A percentile compares a stretch with the other conserved stretches of the same genome.
These are phyloP conservation scores for Bombus turneri DNA, from an alignment of 1,140 invertebrate species.

Conservation along the genomic window DNA sequence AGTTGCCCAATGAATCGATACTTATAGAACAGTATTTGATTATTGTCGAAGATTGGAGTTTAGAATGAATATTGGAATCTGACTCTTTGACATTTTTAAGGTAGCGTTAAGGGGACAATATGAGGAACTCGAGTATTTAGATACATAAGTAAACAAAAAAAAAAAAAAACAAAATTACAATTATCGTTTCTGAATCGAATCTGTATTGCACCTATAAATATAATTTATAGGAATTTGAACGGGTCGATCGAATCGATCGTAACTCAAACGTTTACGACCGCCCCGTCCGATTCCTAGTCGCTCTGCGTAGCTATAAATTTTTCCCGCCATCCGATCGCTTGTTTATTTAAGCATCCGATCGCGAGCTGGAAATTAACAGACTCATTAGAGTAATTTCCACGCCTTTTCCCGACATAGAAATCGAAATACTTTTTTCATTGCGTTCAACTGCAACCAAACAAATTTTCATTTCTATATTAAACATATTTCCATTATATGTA, in stretches of 20 bases:
- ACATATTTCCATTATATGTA: no score
- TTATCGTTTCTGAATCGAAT: conserved; percentile 39
- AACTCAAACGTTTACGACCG: conserved; percentile 51
- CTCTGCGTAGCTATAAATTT: conserved; percentile 48
- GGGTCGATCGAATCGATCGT: conserved; percentile 49
- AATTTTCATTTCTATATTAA: background rate
- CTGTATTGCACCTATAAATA: conserved; percentile 32
- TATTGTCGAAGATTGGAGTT: no score
- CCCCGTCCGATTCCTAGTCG: conserved; percentile 45
- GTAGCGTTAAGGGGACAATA: no score
- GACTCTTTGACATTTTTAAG: no score
- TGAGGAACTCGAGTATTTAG: no score
- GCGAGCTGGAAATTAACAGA: conserved; percentile 23
- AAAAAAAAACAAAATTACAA: conserved; percentile 6
- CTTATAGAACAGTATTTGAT: no score
- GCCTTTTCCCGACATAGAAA: background rate
- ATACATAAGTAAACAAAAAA: no score
- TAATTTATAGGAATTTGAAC: conserved; percentile 57
- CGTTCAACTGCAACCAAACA: background rate
- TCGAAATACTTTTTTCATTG: background rate
- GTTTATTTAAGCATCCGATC: conserved; percentile 35
- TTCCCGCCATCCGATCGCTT: conserved; percentile 39
- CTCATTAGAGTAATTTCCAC: conserved; percentile 12
- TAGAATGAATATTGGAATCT: no score
- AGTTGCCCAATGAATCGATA: no score